A percentile compares a stretch with the other conserved stretches of the same genome.
Conservation (phyloP, 2,888 invertebrate species). For the Pristionchus japonicus region DNA sequence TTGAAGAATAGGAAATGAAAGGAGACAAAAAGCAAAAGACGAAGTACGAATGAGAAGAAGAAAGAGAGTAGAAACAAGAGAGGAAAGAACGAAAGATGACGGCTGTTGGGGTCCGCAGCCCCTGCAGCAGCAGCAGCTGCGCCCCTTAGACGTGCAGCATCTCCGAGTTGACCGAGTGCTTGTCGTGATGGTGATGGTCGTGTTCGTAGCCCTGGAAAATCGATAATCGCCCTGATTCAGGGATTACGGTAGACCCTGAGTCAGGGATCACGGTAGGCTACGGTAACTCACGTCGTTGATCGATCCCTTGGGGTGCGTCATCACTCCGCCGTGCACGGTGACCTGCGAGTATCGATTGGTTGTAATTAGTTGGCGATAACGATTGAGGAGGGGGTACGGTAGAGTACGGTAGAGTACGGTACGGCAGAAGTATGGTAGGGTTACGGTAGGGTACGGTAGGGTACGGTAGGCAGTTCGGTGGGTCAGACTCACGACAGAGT, state of each 20-base stretch:
- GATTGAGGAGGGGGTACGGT: background rate
- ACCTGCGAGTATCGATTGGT: constrained; percentile 17
- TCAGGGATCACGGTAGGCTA: background rate
- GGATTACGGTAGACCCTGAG: too few species aligned
- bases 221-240: background rate
- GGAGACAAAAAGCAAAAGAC: background rate
- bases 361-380: background rate
- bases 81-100: background rate
- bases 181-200: background rate
- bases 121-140: background rate
- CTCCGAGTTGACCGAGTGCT: too few species aligned
- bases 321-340: constrained; percentile 9
- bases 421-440: background rate
- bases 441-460: background rate
- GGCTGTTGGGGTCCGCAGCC: background rate
- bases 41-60: background rate
- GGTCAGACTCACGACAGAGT: background rate
- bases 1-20: background rate
- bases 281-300: background rate
- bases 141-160: background rate
- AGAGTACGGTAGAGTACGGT: background rate
- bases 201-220: constrained; percentile 1
- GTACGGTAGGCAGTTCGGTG: background rate
- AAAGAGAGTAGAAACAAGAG: background rate
- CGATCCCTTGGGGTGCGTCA: background rate